Conservation (phyloP, 2,113 vertebrate species). For the Acrocephalus arundinaceus region DNA sequence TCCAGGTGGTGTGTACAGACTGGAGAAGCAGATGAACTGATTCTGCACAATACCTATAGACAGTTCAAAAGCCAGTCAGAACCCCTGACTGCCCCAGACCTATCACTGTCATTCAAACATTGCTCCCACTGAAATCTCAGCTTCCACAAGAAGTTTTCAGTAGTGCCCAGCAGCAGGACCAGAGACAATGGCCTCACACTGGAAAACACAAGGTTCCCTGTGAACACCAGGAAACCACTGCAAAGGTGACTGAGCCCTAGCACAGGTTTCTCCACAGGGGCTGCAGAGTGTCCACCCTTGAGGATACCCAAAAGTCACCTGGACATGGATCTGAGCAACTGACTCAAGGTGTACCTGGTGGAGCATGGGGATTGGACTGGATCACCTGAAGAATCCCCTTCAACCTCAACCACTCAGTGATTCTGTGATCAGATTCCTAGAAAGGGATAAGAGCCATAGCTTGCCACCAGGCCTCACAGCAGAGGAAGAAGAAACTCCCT, state of each 20-base stretch:
- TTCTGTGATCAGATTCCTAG: background rate
- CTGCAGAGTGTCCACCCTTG: accelerated
- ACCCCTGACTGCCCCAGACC: background rate
- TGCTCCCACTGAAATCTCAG: background rate
- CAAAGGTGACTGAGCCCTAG: background rate
- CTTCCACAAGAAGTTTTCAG: background rate
- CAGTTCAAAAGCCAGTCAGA: background rate
- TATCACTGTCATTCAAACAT: background rate
- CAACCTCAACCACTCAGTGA: background rate
- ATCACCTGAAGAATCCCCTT: background rate
- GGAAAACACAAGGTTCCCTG: background rate
- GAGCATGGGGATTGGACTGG: background rate
- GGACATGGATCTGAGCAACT: background rate
- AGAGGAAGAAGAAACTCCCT: background rate
- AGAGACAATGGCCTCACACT: background rate
- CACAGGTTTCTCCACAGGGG: background rate
- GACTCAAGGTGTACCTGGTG: background rate
- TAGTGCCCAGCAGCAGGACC: background rate
- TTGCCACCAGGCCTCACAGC: background rate
- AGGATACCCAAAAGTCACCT: background rate
- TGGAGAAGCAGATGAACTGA: background rate
- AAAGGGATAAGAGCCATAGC: background rate
- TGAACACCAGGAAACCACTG: background rate
- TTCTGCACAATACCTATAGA: background rate
- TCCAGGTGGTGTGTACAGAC: background rate